These are phyloP conservation scores for Hyppa rectilinea DNA, from an alignment of 2,888 invertebrate genomes.

Conservation along the genomic window DNA sequence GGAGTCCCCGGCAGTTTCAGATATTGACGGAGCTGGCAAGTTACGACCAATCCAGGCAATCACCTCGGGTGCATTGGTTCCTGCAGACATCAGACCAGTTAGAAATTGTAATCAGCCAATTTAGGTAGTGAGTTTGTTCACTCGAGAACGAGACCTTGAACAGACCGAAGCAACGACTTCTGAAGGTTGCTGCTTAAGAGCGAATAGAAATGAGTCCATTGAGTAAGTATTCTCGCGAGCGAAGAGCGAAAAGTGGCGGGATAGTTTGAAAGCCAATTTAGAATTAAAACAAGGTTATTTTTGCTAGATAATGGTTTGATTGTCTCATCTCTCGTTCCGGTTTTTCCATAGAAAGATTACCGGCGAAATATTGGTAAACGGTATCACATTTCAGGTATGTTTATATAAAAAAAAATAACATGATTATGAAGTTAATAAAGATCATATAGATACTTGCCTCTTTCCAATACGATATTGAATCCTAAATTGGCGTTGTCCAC, in stretches of 20 bases:
- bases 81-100: slow-evolving; percentile 5
- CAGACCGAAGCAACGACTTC: not conserved
- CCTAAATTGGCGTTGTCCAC: slow-evolving; percentile 32
- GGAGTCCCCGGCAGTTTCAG: not conserved
- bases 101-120: not conserved
- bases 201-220: not conserved
- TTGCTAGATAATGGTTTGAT: not conserved
- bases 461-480: slow-evolving; percentile 40
- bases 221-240: no score
- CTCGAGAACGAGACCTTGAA: not conserved
- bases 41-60: slow-evolving; percentile 33
- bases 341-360: not conserved
- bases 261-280: not conserved
- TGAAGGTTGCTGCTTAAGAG: slow-evolving; percentile 3
- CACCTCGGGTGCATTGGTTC: slow-evolving; percentile 25
- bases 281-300: slow-evolving; percentile 7
- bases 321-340: not conserved
- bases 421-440: not conserved
- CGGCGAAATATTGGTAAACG: no score
- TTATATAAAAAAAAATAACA: not conserved
- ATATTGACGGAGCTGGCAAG: not conserved
- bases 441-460: slow-evolving; percentile 35
- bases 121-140: not conserved
- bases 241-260: not conserved
- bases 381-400: not conserved